Evolutionary conservation across 2,797 vertebrate genomes (phyloP), one percentile per base, ranked within the genome.

Genomic region (Pangasius sanitwongsei): DNA sequence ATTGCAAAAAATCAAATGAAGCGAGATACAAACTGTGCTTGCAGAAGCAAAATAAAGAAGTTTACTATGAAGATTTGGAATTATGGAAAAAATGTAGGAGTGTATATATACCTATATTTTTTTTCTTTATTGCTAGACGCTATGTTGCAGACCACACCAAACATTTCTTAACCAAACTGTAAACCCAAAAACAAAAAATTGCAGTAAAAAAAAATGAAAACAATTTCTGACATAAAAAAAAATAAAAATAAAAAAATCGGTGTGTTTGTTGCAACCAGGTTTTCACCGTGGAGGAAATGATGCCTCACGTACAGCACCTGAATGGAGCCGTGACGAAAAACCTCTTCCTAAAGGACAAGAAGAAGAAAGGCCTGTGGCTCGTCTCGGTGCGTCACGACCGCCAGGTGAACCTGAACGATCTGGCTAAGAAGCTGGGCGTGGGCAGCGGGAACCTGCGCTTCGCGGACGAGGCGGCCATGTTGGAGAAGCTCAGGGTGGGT

Each of bases 251-350:
- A 37, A 37, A 37, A 37, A 37, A 37, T 37, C 3, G 37, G 9
- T 55, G 57, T 25, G 28, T 85, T 34, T 70, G 20, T 55, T 70
- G 31, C 92, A 93, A 50, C 77, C 87, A 99, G 98, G 98, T 98
- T 85, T 98, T 98, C 92, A 99, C 97, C 0, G 97, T 99, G 89
- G 97, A 99, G 94, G 97, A 99, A 93, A 99, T 99, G 98, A 98
- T 99, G 98, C 96, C 96, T 15, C 96, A 99, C 1, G 95, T 99
- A 20, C 95, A 97, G 88, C 96, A 97, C 8, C 87, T 98, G 88
- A 95, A 93, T 63, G 98, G 97, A 16, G 96, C 93, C 1, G 95
- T 98, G 89, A 97, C 97, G 9, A 99, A 99, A 94, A 99, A 99
- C 92, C 96, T 99, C 16, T 99, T 99, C 91, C 94, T 99, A 63